phyloP scores from a whole-genome alignment of 2,113 vertebrate genomes.

The Xiphophorus couchianus region DNA sequence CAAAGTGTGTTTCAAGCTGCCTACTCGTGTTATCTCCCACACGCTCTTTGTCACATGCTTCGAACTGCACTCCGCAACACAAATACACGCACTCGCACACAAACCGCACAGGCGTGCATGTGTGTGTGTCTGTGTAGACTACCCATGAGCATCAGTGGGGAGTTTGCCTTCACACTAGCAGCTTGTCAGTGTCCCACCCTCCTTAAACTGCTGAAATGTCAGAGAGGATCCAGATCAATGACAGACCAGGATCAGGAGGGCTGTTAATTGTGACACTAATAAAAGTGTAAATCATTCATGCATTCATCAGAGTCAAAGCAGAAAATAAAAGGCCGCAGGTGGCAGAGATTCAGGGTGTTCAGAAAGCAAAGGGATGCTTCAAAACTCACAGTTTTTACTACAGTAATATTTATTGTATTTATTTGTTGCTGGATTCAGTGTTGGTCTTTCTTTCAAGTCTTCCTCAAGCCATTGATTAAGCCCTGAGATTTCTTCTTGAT shows the following conservation, averaged over 20 bases:
- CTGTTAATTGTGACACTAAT: slow-evolving; percentile 13
- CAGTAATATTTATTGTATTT: not conserved
- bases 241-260: slow-evolving; percentile 21
- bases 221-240: slow-evolving; percentile 25
- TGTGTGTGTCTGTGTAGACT: not conserved
- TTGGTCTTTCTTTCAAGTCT: not conserved
- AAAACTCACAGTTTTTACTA: not conserved
- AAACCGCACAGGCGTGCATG: no score
- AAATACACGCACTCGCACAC: not conserved
- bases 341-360: not conserved
- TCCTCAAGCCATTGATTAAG: not conserved
- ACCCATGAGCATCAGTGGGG: slow-evolving; percentile 50
- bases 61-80: slow-evolving; percentile 58
- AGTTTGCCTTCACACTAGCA: slow-evolving; percentile 69
- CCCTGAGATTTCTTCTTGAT: not conserved
- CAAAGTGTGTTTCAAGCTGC: slow-evolving; percentile 35
- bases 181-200: slow-evolving; percentile 62
- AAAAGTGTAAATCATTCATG: slow-evolving; percentile 30
- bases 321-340: not conserved
- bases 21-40: slow-evolving; percentile 37
- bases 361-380: not conserved
- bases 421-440: not conserved
- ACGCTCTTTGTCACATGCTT: slow-evolving; percentile 50
- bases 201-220: slow-evolving; percentile 60
- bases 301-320: slow-evolving; percentile 38